Conservation (phyloP, 2,113 vertebrate genomes). For the Trachemys scripta region DNA sequence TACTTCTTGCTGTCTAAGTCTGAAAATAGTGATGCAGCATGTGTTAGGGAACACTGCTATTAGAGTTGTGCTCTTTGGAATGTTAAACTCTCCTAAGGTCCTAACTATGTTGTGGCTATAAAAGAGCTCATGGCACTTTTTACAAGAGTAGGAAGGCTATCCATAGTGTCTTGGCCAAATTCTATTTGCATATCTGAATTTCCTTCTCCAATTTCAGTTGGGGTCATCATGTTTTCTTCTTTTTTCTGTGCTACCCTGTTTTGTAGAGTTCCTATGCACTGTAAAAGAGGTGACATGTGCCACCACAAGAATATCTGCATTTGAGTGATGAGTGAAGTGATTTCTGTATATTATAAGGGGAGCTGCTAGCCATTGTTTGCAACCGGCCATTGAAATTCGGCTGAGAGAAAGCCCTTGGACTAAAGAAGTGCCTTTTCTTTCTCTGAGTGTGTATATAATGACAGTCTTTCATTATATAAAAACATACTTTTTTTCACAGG, state of each 20-base stretch:
- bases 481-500: neutral
- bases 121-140: neutral
- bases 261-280: neutral
- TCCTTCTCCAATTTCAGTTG: neutral
- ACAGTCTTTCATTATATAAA: neutral
- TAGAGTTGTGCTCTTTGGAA: neutral
- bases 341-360: neutral
- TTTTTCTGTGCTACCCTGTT: neutral
- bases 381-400: neutral
- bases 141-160: neutral
- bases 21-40: neutral
- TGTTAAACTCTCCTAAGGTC: neutral
- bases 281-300: neutral
- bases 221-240: neutral
- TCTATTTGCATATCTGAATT: neutral
- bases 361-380: neutral
- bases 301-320: neutral
- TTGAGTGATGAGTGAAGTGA: neutral
- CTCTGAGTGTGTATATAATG: neutral
- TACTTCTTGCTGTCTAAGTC: neutral
- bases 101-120: neutral
- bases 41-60: neutral
- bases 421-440: conserved; percentile 24
- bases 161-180: neutral
- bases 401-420: neutral